These are phyloP conservation scores for Cynocephalus volans DNA, from an alignment of 2,113 vertebrate genomes.

Conservation along the genomic window DNA sequence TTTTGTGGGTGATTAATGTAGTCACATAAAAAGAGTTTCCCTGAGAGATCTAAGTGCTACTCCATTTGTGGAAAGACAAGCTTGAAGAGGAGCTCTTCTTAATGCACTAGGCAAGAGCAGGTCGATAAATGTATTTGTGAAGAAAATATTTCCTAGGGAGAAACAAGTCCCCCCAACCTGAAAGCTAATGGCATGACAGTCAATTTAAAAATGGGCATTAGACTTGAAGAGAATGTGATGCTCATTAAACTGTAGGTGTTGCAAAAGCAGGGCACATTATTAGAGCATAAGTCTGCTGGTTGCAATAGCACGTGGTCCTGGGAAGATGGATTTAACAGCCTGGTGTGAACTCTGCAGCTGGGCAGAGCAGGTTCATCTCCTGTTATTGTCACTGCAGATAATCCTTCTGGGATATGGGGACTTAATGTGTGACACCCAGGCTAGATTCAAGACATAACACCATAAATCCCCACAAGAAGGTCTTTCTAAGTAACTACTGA, in stretches of 20 bases:
- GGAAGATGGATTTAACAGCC: slow-evolving; percentile 28
- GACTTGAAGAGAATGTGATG: slow-evolving; percentile 16
- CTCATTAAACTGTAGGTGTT: slow-evolving; percentile 29
- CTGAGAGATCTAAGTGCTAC: background rate
- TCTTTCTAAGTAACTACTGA: slow-evolving; percentile 48
- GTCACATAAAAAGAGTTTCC: background rate
- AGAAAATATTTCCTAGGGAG: slow-evolving; percentile 33
- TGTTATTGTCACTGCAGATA: background rate
- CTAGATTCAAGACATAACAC: background rate
- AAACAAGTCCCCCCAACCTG: background rate
- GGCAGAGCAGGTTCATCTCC: background rate
- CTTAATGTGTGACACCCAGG: background rate
- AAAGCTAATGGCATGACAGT: slow-evolving; percentile 41
- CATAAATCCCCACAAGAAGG: background rate
- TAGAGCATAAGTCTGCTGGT: background rate
- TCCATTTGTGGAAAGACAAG: background rate
- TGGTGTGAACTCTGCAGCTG: background rate
- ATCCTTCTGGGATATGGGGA: background rate
- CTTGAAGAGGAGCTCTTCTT: slow-evolving; percentile 9
- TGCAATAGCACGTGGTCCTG: background rate
- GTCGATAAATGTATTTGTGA: slow-evolving; percentile 28
- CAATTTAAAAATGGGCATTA: slow-evolving; percentile 61
- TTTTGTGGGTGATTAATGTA: slow-evolving; percentile 18
- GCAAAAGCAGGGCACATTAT: slow-evolving; percentile 45
- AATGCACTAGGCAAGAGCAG: background rate